Evolutionary conservation across 2,888 invertebrate species (phyloP).

Genomic region (Diarsia rubi): DNA sequence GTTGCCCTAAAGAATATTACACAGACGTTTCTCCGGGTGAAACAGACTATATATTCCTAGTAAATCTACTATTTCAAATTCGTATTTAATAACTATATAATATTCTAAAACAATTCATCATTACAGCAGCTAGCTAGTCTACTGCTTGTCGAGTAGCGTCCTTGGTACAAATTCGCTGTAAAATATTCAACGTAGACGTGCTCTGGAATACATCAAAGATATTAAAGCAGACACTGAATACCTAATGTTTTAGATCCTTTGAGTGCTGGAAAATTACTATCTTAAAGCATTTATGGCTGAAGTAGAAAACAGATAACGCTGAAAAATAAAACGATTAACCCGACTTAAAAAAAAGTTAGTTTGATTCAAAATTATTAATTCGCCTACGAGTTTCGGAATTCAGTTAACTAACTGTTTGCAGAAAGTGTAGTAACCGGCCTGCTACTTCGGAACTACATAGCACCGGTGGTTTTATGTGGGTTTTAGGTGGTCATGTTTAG

Average conservation of each 20-base stretch:
- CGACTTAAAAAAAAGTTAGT: too few relatives aligned
- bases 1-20: background rate
- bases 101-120: slow-evolving; percentile 18
- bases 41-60: background rate
- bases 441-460: background rate
- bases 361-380: too few relatives aligned
- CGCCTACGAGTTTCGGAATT: too few relatives aligned
- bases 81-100: too few relatives aligned
- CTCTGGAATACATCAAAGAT: slow-evolving; percentile 43
- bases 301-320: background rate
- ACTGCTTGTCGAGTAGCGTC: slow-evolving; percentile 32
- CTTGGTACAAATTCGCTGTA: slow-evolving; percentile 33
- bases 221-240: slow-evolving; percentile 37
- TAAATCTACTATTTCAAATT: background rate
- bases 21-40: background rate
- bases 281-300: background rate
- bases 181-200: slow-evolving; percentile 45
- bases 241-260: slow-evolving; percentile 21
- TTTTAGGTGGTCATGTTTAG: background rate
- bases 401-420: background rate
- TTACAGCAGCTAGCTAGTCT: slow-evolving; percentile 21
- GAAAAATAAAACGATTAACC: background rate
- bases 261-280: slow-evolving; percentile 29
- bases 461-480: background rate
- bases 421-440: background rate